These are phyloP conservation scores for Coelinius sp. DNA, from an alignment of 2,888 invertebrate genomes.

Conservation along the genomic window DNA sequence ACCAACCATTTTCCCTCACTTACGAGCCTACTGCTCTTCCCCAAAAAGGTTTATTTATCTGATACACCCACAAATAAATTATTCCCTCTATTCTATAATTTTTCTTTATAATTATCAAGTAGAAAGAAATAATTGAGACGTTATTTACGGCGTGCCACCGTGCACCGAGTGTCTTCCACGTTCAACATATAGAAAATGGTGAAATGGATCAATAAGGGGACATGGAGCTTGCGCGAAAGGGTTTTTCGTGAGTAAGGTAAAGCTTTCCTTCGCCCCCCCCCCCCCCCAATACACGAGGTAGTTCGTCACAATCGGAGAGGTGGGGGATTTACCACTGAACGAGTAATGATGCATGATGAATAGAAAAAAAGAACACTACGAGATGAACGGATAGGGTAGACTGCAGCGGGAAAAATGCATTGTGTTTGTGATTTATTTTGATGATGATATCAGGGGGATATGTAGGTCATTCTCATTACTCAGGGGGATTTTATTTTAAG, in stretches of 20 bases:
- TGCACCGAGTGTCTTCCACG: conserved; percentile 50
- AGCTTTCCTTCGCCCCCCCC: not conserved
- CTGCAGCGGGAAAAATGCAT: not conserved
- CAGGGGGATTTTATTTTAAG: not conserved
- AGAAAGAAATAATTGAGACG: conserved; percentile 29
- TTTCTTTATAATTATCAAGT: not conserved
- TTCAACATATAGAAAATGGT: conserved; percentile 47
- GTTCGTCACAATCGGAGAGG: not conserved
- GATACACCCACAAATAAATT: conserved; percentile 34
- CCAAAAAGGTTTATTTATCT: conserved; percentile 29
- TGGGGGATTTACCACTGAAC: not conserved
- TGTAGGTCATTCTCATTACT: conserved; percentile 10
- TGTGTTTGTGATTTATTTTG: not conserved
- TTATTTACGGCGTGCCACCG: conserved; percentile 62
- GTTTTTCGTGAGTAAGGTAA: conserved; percentile 26
- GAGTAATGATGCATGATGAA: conserved; percentile 2
- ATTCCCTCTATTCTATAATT: conserved; percentile 12
- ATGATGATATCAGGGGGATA: not conserved
- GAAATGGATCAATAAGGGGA: conserved; percentile 64
- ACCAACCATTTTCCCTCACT: conserved; percentile 62
- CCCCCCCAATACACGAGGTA: not conserved
- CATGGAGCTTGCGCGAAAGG: conserved; percentile 60
- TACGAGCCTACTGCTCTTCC: conserved; percentile 34
- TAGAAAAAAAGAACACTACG: not conserved
- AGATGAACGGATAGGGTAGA: not conserved